phyloP scores from a whole-genome alignment of 2,888 invertebrate genomes.

The Agrochola litura region DNA sequence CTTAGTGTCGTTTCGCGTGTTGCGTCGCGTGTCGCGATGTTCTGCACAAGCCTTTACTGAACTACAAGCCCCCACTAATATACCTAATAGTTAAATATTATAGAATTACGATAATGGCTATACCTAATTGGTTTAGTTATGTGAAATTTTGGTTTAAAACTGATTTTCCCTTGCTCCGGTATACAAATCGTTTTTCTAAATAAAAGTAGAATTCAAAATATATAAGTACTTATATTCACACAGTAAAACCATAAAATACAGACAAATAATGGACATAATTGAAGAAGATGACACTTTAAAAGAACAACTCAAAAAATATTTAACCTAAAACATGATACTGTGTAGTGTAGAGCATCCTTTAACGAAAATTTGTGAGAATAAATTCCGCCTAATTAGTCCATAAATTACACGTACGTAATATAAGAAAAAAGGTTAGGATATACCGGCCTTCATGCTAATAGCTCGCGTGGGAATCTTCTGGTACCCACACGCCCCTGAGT shows the following conservation, averaged over 20 bases:
- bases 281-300: background rate
- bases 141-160: background rate
- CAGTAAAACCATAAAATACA: background rate
- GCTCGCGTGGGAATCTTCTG: constrained; percentile 71
- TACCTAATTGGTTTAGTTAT: background rate
- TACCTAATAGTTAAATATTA: background rate
- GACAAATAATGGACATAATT: background rate
- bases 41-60: no score
- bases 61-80: no score
- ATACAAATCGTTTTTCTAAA: background rate
- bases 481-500: constrained; percentile 68
- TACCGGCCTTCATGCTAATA: constrained; percentile 73
- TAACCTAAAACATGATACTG: background rate
- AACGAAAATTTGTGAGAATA: constrained; percentile 2
- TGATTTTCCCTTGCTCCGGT: background rate
- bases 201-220: background rate
- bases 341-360: background rate
- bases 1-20: no score
- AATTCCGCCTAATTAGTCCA: constrained; percentile 47
- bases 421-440: constrained; percentile 68
- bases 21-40: no score
- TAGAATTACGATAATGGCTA: background rate
- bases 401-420: constrained; percentile 50
- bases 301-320: background rate
- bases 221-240: background rate